Base-by-base conservation (phyloP, 1,140 invertebrate genomes). In the Nylanderia fulva region DNA sequence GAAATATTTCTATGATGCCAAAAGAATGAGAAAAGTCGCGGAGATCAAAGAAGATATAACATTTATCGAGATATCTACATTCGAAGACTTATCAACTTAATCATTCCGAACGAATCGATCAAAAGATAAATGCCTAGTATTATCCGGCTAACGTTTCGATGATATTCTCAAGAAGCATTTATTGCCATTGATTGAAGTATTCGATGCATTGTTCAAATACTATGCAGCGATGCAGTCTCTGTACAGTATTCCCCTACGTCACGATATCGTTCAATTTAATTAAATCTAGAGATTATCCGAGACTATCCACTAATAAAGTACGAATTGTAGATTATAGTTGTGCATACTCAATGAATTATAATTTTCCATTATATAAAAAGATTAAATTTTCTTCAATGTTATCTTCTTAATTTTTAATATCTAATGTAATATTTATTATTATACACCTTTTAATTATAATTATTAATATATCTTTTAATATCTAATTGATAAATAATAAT, bases 231-330 rank as follows among this genome's bases (percentile, higher is more conserved):
- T 0, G 18, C 33, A 48, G 33, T 18, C 15, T 48, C 68, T 15
- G 33, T 63, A 21, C 7, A 52, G 24, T 27, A 54, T 39, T 80
- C 24, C 48, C 24, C 9, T 45, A 33, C 5, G 15, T 6, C 45
- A 5, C 5, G 42, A 33, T 64, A 77, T 60, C 24, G 24, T 27
- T 72, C 68, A 3, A 74, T 7, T 72, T 74, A 60, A 82, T 83
- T 74, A 74, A 83, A 74, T 58, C 24, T 69, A 36, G 7, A 72
- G 54, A 60, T 83, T 72, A 83, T 72, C 64, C 66, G 29, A n/a
- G n/a, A 69, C 24, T n/a, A 4, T 33, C 29, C 13, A 48, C 66
- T 69, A 72, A 69, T 80, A 54, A 66, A 66, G 27, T 69, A n/a
- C 4, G 27, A 3, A 77, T 82, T 82, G 11, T 39, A 56, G 71